These are phyloP conservation scores for Cephus pygmeus DNA, from an alignment of 2,888 invertebrate genomes.

Conservation along the genomic window DNA sequence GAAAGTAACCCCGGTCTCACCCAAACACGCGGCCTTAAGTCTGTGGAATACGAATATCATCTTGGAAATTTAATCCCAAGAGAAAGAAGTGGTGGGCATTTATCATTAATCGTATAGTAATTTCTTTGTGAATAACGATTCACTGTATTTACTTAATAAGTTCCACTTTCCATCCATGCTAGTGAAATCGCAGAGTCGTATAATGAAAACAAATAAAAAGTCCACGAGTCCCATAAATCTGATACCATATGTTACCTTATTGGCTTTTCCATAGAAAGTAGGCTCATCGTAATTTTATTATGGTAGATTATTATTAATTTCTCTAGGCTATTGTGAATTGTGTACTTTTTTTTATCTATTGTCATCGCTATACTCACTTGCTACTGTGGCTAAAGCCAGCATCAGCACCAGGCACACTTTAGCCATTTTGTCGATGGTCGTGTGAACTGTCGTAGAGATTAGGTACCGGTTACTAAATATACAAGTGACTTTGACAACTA, in stretches of 20 bases:
- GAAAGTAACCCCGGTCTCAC: slow-evolving; percentile 49
- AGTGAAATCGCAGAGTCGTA: not conserved
- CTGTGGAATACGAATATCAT: not conserved
- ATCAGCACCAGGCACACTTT: slow-evolving; percentile 42
- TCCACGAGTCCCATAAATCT: not conserved
- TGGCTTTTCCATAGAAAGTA: not conserved
- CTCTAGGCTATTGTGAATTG: not conserved
- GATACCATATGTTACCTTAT: not conserved
- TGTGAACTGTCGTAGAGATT: not conserved
- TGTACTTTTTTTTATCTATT: not conserved
- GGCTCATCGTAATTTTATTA: not conserved
- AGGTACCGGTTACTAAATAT: not conserved
- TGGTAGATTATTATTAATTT: not conserved
- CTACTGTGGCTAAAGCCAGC: slow-evolving; percentile 39
- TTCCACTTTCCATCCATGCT: not conserved
- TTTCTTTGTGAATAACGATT: not conserved
- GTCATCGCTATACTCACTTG: slow-evolving; percentile 47
- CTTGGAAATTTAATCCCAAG: not conserved
- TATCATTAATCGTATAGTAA: not conserved
- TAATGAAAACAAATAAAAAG: not conserved
- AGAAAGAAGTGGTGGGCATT: not conserved
- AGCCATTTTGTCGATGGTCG: slow-evolving; percentile 36
- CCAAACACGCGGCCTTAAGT: not conserved
- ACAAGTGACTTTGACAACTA: slow-evolving; percentile 11
- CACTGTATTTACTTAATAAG: not conserved